Conservation (phyloP, 2,888 invertebrate species). For the Coenonympha arcania region DNA sequence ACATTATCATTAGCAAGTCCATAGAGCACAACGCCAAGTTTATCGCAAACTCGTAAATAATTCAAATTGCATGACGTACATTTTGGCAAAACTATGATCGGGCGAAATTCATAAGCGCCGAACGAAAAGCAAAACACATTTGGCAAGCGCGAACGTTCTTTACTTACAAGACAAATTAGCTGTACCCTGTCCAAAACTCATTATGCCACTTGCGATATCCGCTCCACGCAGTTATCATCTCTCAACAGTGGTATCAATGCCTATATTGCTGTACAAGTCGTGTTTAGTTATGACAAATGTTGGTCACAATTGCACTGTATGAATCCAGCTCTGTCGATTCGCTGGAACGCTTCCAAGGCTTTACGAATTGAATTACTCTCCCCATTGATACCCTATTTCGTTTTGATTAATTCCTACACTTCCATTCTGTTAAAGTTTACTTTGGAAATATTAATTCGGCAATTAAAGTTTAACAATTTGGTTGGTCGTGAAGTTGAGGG, state of each 20-base stretch:
- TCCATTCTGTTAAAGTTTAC: conserved; percentile 17
- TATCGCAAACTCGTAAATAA: conserved; percentile 14
- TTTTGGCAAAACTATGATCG: conserved; percentile 32
- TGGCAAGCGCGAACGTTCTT: conserved; percentile 39
- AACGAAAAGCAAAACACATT: conserved; percentile 37
- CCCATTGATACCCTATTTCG: conserved; percentile 41
- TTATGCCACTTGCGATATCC: conserved; percentile 25
- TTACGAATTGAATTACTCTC: conserved; percentile 37
- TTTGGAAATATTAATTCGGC: conserved; percentile 6
- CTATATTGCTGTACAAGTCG: conserved; percentile 29
- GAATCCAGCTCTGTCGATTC: conserved; percentile 34
- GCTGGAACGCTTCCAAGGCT: conserved; percentile 49
- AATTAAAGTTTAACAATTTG: not conserved
- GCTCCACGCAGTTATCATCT: conserved; percentile 26
- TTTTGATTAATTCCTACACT: conserved; percentile 40
- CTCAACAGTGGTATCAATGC: conserved; percentile 24
- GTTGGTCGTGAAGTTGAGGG: not conserved
- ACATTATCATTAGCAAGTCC: not conserved
- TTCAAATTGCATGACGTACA: conserved; percentile 16
- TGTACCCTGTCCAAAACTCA: conserved; percentile 30
- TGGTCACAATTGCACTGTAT: conserved; percentile 27
- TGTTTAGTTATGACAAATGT: conserved; percentile 31
- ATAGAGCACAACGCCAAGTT: not conserved
- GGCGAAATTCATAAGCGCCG: conserved; percentile 28
- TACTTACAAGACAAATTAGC: conserved; percentile 41